Percentiles rank a stretch among this genome's conserved stretches.
Conservation (phyloP, 2,797 vertebrate genomes). For the Onychomys torridus region DNA sequence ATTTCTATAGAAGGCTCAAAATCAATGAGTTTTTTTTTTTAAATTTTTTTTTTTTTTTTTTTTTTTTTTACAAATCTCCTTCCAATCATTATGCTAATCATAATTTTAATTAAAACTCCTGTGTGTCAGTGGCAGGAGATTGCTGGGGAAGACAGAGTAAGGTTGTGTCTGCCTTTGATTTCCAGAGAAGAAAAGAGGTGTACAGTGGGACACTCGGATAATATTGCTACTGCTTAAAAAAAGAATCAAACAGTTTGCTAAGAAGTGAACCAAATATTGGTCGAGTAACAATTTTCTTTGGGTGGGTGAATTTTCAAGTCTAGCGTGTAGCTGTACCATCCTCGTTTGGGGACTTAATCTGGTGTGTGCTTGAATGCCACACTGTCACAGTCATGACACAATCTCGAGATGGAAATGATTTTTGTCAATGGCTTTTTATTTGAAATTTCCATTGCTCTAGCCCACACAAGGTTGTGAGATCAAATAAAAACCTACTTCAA, state of each 20-base stretch:
- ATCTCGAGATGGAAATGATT: constrained; percentile 31
- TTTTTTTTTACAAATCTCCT: constrained; percentile 67
- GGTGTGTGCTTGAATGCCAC: neutral
- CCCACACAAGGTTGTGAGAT: constrained; percentile 27
- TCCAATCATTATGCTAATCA: constrained; percentile 80
- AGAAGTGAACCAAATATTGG: constrained; percentile 26
- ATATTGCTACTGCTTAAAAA: neutral
- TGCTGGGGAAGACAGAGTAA: constrained; percentile 54
- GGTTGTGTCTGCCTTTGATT: neutral
- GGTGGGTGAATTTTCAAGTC: constrained; percentile 25
- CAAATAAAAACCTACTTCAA: constrained; percentile 52
- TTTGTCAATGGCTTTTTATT: constrained; percentile 49
- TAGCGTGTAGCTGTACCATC: neutral
- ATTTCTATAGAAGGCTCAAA: constrained; percentile 85
- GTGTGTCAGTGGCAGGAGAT: constrained; percentile 54
- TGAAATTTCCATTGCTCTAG: constrained; percentile 58
- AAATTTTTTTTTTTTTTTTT: too few relatives aligned
- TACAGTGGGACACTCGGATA: neutral
- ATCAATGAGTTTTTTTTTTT: constrained; percentile 68
- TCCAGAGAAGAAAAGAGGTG: neutral
- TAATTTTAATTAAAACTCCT: constrained; percentile 80
- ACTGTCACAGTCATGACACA: neutral
- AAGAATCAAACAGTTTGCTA: constrained; percentile 37
- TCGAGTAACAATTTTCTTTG: constrained; percentile 35
- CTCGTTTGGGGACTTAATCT: constrained; percentile 4